Base-by-base conservation (phyloP, 2,888 invertebrate species). In the Arge pagana region DNA sequence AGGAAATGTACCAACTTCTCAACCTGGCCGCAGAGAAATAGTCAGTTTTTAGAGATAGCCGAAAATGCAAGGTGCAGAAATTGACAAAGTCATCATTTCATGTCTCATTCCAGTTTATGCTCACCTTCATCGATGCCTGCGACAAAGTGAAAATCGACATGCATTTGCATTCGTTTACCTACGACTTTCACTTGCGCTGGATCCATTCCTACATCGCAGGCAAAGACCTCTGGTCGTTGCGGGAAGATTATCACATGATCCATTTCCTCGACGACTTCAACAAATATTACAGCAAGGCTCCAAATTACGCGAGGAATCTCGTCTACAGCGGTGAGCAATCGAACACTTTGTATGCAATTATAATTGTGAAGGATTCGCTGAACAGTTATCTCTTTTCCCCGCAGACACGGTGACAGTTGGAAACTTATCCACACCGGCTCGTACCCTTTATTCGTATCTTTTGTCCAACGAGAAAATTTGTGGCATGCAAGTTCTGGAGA, bases 131-230 rank as follows among this genome's bases (percentile, higher is more conserved):
- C 64, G 85, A 85, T 63, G 84, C 85, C 66, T 83, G 84, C 63
- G 88, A 88, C 68, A 82, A 84, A 66, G 83, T 87, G 54, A 87
- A 86, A 71, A 82, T 85, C 54, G 78, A 83, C 54, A 86, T 88
- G 79, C 89, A 89, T 72, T 78, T 88, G 48, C 89, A 89, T 74
- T 89, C 89, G 3, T 89, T 89, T 69, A 85, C 88, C 0, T 88
- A 88, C 63, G 89, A 89, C 75, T 89, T 86, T 71, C 89, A 89
- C 71, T 75, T 89, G 53, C 80, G 88, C 28, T 83, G 83, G 52
- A 81, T 88, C 48, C 84, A 85, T 66, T 81, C 83, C 8, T 87
- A 86, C 64, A 81, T 88, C 48, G 81, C 83, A 45, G 83, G 82
- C 39, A 79, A 79, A 52, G 77, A 79, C 35, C 72, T 75, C 18